phyloP scores from a whole-genome alignment of 35 echinoderm and acorn worm genomes.

The Ophioderma brevispina region DNA sequence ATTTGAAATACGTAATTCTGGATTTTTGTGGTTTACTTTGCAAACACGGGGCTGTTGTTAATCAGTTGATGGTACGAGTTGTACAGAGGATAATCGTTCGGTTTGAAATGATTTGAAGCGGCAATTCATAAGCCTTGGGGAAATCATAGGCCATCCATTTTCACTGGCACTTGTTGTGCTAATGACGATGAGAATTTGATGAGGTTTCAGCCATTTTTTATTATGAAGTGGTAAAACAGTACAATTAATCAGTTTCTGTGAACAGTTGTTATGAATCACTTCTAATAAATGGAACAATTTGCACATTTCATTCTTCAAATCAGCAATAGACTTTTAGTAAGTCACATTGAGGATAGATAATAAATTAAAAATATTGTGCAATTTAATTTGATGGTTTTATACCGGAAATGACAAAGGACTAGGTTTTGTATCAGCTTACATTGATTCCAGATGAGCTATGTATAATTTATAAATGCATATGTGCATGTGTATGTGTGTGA shows the following conservation, averaged over 20 bases:
- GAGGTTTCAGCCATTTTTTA: background rate
- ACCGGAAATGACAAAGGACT: no score
- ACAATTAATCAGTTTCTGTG: background rate
- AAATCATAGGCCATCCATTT: background rate
- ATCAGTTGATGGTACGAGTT: background rate
- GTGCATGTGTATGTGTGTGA: no score
- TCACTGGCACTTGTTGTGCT: background rate
- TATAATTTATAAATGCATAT: no score
- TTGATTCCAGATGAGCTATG: no score
- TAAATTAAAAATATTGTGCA: no score
- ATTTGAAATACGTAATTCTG: background rate
- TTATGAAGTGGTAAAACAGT: background rate
- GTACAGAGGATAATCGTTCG: background rate
- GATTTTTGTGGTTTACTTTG: conserved; percentile 1
- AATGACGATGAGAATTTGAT: conserved; percentile 1
- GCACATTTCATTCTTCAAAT: no score
- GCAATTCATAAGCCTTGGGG: background rate
- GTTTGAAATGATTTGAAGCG: background rate
- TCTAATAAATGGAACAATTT: background rate
- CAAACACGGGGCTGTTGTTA: background rate
- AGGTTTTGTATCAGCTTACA: no score
- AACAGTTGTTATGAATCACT: background rate
- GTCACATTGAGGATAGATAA: no score
- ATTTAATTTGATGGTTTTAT: no score
- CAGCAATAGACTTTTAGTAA: no score